Conservation (phyloP, 2,113 vertebrate genomes). For the Ellobius talpinus region DNA sequence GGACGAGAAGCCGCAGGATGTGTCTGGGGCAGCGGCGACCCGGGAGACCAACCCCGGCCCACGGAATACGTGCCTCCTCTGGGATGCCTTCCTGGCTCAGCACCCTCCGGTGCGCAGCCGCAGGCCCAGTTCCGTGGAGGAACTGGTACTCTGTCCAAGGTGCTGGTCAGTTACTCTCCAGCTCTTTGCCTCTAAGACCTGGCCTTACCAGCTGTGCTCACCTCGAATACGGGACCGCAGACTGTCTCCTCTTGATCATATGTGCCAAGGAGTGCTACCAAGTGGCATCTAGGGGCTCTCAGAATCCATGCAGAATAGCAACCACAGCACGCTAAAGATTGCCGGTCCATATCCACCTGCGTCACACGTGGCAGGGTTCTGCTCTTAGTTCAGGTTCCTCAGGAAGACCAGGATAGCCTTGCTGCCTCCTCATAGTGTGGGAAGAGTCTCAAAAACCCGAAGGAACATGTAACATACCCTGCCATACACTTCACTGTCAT, state of each 20-base stretch:
- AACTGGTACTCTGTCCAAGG: background rate
- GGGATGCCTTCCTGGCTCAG: background rate
- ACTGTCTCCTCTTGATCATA: background rate
- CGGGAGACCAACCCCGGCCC: too few relatives aligned
- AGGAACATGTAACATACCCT: background rate
- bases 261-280: background rate
- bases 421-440: background rate
- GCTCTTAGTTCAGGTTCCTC: background rate
- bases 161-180: background rate
- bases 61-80: background rate
- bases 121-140: background rate
- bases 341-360: background rate
- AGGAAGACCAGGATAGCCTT: background rate
- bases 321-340: rapidly evolving
- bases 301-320: background rate
- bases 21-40: background rate
- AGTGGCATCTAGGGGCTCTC: background rate
- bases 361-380: background rate
- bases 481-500: background rate
- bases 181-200: background rate
- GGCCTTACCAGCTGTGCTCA: background rate
- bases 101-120: background rate
- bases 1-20: too few relatives aligned
- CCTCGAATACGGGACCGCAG: background rate
- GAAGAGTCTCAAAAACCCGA: background rate